These are phyloP conservation scores for Pandemis cinnamomeana DNA, from an alignment of 2,888 invertebrate genomes.

Conservation along the genomic window DNA sequence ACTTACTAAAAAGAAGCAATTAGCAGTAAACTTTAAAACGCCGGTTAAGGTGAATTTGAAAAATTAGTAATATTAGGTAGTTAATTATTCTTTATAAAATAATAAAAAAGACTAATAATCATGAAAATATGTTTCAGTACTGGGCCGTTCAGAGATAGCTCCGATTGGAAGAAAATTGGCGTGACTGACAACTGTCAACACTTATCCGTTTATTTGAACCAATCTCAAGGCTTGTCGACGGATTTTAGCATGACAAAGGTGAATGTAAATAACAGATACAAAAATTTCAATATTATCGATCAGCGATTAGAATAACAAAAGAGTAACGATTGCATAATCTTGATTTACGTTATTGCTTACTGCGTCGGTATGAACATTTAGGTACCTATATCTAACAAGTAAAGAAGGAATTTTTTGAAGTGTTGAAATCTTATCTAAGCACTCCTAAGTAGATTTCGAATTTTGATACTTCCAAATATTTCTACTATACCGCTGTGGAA, in stretches of 20 bases:
- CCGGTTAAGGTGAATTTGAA: too few relatives aligned
- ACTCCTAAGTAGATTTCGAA: too few relatives aligned
- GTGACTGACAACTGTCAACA: constrained; percentile 86
- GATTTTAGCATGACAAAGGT: constrained; percentile 63
- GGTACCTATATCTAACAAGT: too few relatives aligned
- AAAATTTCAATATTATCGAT: background rate
- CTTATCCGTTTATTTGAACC: constrained; percentile 75
- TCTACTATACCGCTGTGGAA: too few relatives aligned
- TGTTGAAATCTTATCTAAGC: too few relatives aligned
- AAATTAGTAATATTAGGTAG: too few relatives aligned
- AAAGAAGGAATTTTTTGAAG: too few relatives aligned
- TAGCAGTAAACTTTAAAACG: too few relatives aligned
- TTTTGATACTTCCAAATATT: too few relatives aligned
- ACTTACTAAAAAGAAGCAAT: too few relatives aligned
- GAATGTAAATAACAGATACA: background rate
- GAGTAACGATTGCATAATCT: background rate
- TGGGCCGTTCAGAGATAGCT: constrained; percentile 61
- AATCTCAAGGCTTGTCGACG: constrained; percentile 64
- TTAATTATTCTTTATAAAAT: background rate
- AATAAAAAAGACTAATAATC: background rate
- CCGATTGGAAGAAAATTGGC: constrained; percentile 79
- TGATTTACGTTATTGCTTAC: background rate
- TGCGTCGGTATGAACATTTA: too few relatives aligned
- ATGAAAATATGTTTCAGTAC: constrained; percentile 54
- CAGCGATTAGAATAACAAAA: background rate